phyloP scores from a whole-genome alignment of 2,797 vertebrate species.

The Typhlichthys eigenmanni region DNA sequence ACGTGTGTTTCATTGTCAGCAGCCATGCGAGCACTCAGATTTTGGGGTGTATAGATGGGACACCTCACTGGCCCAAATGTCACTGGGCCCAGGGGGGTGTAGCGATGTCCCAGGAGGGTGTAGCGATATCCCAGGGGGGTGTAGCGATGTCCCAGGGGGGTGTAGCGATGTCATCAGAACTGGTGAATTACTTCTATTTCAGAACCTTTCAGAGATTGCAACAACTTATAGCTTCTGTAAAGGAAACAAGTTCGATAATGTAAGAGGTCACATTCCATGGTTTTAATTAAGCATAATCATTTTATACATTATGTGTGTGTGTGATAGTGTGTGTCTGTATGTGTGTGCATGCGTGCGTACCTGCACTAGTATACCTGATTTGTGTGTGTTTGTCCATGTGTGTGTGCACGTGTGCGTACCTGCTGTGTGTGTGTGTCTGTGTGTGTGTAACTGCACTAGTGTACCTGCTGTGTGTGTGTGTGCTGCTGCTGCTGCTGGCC shows the following conservation, averaged over 20 bases:
- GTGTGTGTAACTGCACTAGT: conserved; percentile 38
- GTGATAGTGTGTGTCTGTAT: neutral
- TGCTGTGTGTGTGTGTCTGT: conserved; percentile 7
- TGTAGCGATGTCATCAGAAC: neutral
- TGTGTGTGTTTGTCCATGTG: neutral
- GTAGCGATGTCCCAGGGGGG: too few species aligned
- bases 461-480: neutral
- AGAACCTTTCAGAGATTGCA: conserved; percentile 20
- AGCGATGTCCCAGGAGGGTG: neutral
- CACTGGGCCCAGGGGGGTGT: too few species aligned
- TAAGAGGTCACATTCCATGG: neutral
- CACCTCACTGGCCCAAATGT: too few species aligned
- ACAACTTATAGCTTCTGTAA: conserved; percentile 40
- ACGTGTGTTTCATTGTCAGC: too few species aligned
- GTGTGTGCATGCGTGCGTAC: neutral
- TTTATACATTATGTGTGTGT: neutral
- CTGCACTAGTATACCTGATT: neutral
- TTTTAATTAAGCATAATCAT: neutral
- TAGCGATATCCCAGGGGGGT: too few species aligned
- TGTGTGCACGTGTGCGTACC: neutral
- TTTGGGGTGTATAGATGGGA: too few species aligned
- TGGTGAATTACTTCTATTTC: conserved; percentile 6
- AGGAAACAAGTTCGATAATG: neutral
- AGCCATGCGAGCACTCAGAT: too few species aligned
- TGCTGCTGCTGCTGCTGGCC: conserved; percentile 57